A percentile compares a stretch with the other conserved stretches of the same genome.
Evolutionary conservation across 2,888 invertebrate species (phyloP).

Genomic region (Calliphora vomitoria): DNA sequence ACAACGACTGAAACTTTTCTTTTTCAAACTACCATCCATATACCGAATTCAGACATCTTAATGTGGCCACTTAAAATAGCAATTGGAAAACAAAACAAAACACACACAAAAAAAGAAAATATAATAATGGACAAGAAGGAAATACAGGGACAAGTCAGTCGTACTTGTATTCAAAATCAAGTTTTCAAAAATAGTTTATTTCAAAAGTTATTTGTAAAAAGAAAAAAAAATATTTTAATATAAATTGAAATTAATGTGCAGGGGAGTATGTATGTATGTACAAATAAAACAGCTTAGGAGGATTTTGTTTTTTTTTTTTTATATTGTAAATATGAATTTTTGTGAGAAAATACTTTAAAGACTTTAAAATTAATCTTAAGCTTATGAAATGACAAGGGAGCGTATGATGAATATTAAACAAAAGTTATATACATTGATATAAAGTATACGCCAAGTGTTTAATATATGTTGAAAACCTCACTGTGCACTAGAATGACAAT

Average conservation of each 20-base stretch:
- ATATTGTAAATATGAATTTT: background rate
- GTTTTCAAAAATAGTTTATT: conserved; percentile 61
- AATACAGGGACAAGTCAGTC: conserved; percentile 20
- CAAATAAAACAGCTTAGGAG: background rate
- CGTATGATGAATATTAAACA: no score
- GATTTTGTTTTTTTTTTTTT: background rate
- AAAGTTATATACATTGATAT: background rate
- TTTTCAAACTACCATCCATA: conserved; percentile 47
- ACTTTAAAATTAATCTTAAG: no score
- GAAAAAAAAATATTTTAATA: conserved; percentile 31
- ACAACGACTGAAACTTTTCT: conserved; percentile 52
- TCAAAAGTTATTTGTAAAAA: conserved; percentile 54
- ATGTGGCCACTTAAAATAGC: conserved; percentile 70
- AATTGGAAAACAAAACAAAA: conserved; percentile 38
- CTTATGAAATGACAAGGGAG: no score
- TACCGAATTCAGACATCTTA: conserved; percentile 65
- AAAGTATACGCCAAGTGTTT: background rate
- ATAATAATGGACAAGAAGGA: background rate
- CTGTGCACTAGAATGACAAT: no score
- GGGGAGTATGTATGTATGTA: background rate
- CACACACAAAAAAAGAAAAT: background rate
- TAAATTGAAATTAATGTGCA: conserved; percentile 49
- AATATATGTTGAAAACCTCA: background rate
- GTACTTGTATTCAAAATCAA: conserved; percentile 59
- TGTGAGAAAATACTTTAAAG: no score